Evolutionary conservation across 2,797 vertebrate genomes (phyloP).

Genomic region (Lepilemur septentrionalis): DNA sequence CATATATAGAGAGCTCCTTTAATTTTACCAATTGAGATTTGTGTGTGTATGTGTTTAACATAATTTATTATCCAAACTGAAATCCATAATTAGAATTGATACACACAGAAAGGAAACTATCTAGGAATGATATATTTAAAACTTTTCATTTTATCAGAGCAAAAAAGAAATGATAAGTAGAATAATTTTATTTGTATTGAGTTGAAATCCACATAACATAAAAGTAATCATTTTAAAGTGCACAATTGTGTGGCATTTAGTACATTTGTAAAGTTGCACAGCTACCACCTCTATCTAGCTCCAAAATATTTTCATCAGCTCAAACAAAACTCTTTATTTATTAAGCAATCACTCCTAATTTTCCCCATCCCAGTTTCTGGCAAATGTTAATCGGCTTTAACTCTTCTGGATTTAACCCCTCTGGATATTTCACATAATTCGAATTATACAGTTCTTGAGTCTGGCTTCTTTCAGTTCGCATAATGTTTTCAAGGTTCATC

Average conservation of each 20-base stretch:
- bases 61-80: background rate
- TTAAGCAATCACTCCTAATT: background rate
- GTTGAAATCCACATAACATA: background rate
- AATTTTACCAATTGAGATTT: background rate
- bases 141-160: background rate
- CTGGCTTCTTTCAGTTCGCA: background rate
- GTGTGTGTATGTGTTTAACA: background rate
- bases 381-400: background rate
- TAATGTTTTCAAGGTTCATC: background rate
- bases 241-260: background rate
- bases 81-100: background rate
- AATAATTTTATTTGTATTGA: background rate
- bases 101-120: background rate
- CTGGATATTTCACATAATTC: background rate
- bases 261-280: background rate
- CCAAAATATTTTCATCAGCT: background rate
- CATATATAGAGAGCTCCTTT: background rate
- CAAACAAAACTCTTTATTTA: background rate
- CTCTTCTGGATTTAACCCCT: background rate
- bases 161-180: background rate
- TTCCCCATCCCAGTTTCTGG: background rate
- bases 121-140: background rate
- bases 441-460: background rate
- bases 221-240: background rate
- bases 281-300: background rate